Conservation (phyloP, 92 coral and sea anemone species). For the Actinostola sp. region DNA sequence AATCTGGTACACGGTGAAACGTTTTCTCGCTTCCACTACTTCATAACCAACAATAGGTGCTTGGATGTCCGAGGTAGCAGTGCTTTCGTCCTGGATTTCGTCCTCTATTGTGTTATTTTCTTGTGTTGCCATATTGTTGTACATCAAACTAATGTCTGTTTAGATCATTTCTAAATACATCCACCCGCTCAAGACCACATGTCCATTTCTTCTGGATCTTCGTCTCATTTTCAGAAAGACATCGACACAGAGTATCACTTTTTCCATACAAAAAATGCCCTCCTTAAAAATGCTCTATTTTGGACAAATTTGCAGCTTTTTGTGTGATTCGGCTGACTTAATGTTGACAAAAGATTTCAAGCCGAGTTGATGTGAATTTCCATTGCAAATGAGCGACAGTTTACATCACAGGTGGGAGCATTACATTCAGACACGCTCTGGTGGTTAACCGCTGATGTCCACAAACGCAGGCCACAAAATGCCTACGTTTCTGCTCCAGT, state of each 20-base stretch:
- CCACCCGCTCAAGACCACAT: too few relatives aligned
- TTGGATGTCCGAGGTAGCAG: slow-evolving; percentile 53
- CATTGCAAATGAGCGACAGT: slow-evolving; percentile 53
- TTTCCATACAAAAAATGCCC: too few relatives aligned
- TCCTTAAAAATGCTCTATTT: too few relatives aligned
- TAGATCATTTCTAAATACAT: background rate
- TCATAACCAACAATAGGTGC: slow-evolving; percentile 94
- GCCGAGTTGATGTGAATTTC: slow-evolving; percentile 38
- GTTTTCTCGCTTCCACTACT: slow-evolving; percentile 85
- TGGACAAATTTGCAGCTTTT: background rate
- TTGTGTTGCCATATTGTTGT: slow-evolving; percentile 38
- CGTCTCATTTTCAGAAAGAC: too few relatives aligned
- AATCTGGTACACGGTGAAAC: slow-evolving; percentile 92
- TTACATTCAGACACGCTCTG: slow-evolving; percentile 14
- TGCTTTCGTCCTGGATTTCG: slow-evolving; percentile 23
- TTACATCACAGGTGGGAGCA: slow-evolving; percentile 20
- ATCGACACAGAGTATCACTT: too few relatives aligned
- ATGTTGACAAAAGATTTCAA: slow-evolving; percentile 17
- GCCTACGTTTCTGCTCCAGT: too few relatives aligned
- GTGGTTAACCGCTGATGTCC: slow-evolving; percentile 19
- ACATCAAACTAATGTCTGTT: background rate
- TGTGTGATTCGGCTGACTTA: background rate
- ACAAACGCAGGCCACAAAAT: background rate
- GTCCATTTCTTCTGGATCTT: too few relatives aligned
- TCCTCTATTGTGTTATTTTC: slow-evolving; percentile 13